Evolutionary conservation across 2,888 invertebrate genomes (phyloP).

Genomic region (Embidobia sp.): DNA sequence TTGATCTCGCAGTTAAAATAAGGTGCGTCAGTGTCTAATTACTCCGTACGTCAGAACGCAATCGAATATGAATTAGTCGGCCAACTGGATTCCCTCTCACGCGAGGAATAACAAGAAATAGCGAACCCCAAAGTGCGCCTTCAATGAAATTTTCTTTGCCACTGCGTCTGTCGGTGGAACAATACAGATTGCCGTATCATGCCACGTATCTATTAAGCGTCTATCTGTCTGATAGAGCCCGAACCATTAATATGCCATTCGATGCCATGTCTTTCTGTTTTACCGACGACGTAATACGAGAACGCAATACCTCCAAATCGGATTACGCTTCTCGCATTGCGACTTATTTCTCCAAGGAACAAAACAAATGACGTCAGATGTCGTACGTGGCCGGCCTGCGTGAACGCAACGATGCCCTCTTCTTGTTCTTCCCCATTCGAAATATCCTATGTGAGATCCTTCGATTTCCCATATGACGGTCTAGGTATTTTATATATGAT

Average conservation of each 20-base stretch:
- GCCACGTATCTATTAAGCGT: slow-evolving; percentile 56
- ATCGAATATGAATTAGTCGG: slow-evolving; percentile 40
- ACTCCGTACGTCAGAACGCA: slow-evolving; percentile 9
- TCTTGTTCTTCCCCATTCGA: no score
- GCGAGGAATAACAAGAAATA: slow-evolving; percentile 37
- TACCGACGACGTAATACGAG: slow-evolving; percentile 33
- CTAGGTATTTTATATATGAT: no score
- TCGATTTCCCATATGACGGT: no score
- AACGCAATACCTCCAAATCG: slow-evolving; percentile 53
- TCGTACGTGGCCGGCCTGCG: slow-evolving; percentile 45
- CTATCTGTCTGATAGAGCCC: slow-evolving; percentile 36
- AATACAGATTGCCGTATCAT: slow-evolving; percentile 55
- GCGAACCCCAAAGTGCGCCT: slow-evolving; percentile 32
- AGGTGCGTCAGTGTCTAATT: slow-evolving; percentile 33
- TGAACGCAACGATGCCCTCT: no score
- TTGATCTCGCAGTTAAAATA: not conserved
- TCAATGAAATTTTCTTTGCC: slow-evolving; percentile 42
- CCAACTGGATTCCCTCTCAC: slow-evolving; percentile 56
- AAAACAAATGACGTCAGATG: slow-evolving; percentile 49
- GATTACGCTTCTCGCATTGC: slow-evolving; percentile 54
- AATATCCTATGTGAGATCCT: no score
- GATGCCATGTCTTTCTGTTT: slow-evolving; percentile 49
- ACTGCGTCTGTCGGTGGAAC: slow-evolving; percentile 17
- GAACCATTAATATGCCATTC: slow-evolving; percentile 58
- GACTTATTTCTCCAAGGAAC: slow-evolving; percentile 43